A percentile compares a stretch with the other conserved stretches of the same genome.
These are phyloP conservation scores for Phenganax stokvisi DNA, from an alignment of 92 coral and sea anemone genomes.

Conservation along the genomic window DNA sequence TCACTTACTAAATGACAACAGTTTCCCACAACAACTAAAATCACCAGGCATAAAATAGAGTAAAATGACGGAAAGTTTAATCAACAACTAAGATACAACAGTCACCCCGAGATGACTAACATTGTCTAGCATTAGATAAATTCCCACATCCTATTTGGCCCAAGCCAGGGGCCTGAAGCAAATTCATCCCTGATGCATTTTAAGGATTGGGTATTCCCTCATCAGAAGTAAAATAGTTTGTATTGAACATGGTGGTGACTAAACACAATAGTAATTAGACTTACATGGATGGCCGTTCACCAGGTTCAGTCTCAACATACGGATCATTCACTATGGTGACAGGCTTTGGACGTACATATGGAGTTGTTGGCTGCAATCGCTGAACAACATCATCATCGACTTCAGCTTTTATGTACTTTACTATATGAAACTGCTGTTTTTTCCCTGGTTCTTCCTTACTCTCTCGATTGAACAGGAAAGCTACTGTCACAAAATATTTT, in stretches of 20 bases:
- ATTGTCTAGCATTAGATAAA: too few species aligned
- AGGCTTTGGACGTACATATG: conserved; percentile 64
- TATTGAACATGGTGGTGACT: neutral
- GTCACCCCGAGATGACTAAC: too few species aligned
- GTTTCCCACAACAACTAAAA: neutral
- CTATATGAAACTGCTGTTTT: conserved; percentile 48
- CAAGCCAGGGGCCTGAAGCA: too few species aligned
- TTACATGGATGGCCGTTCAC: conserved; percentile 66
- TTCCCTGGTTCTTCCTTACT: neutral
- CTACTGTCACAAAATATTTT: conserved; percentile 8
- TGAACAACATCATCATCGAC: conserved; percentile 56
- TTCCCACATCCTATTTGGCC: too few species aligned
- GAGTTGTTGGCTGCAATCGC: conserved; percentile 55
- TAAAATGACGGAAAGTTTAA: too few species aligned
- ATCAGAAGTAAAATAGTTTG: neutral
- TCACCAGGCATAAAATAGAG: neutral
- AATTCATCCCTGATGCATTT: too few species aligned
- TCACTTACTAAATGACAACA: neutral
- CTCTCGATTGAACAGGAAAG: conserved; percentile 26
- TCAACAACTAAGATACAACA: too few species aligned
- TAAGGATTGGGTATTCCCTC: too few species aligned
- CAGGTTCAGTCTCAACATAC: conserved; percentile 52
- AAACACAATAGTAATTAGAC: neutral
- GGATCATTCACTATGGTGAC: conserved; percentile 70
- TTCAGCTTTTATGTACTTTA: conserved; percentile 60